Percentiles rank a stretch among this genome's conserved stretches.
Conservation (phyloP, 92 coral and sea anemone genomes). For the Plumapathes pennacea region DNA sequence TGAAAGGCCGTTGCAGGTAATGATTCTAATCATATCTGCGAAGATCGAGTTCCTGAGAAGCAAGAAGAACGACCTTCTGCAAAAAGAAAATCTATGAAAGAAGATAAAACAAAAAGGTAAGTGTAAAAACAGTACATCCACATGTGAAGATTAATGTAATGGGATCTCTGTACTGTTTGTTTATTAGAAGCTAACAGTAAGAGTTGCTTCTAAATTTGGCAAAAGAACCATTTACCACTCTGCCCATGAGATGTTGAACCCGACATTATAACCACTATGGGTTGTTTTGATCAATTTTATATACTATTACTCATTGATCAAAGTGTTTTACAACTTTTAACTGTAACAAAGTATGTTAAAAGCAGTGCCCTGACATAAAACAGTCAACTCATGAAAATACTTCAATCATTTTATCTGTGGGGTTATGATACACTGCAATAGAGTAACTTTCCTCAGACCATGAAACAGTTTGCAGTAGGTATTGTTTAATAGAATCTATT, state of each 20-base stretch:
- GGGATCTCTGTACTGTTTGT: slow-evolving; percentile 17
- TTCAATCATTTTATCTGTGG: no score
- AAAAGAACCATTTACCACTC: slow-evolving; percentile 14
- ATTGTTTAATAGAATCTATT: slow-evolving; percentile 11
- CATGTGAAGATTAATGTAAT: slow-evolving; percentile 9
- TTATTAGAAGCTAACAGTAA: slow-evolving; percentile 21
- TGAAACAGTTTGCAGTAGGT: slow-evolving; percentile 16
- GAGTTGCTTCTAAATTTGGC: slow-evolving; percentile 21
- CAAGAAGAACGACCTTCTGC: slow-evolving; percentile 20
- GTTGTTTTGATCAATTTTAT: slow-evolving; percentile 14
- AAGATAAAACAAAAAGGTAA: slow-evolving; percentile 15
- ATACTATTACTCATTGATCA: slow-evolving; percentile 10
- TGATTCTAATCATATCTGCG: slow-evolving; percentile 14
- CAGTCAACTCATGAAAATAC: no score
- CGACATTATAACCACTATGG: slow-evolving; percentile 16
- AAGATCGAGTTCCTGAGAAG: slow-evolving; percentile 24
- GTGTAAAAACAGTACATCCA: slow-evolving; percentile 1
- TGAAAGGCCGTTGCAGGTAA: slow-evolving; percentile 23
- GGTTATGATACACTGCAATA: not conserved
- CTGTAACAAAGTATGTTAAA: slow-evolving; percentile 3
- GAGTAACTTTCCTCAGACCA: slow-evolving; percentile 13
- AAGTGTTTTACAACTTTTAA: slow-evolving; percentile 12
- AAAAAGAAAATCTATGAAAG: slow-evolving; percentile 12
- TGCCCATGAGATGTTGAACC: slow-evolving; percentile 26
- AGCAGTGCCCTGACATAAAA: no score